A percentile compares a stretch with the other conserved stretches of the same genome.
Conservation (phyloP, 2,797 vertebrate species). For the Synaphobranchus kaupii region DNA sequence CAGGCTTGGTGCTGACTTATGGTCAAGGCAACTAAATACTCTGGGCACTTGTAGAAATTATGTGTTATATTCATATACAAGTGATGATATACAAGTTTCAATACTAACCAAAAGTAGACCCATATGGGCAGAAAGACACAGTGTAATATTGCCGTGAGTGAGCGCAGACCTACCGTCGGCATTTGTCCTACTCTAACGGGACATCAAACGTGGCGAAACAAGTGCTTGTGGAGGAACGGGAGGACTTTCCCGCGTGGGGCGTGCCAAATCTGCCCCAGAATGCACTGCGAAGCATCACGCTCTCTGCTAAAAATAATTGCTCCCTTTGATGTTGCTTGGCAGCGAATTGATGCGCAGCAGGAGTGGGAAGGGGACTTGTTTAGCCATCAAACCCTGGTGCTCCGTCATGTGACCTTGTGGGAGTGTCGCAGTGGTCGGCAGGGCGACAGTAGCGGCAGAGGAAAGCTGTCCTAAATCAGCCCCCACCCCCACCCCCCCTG, state of each 20-base stretch:
- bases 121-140: neutral
- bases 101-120: neutral
- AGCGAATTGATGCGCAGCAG: neutral
- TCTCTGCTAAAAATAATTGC: neutral
- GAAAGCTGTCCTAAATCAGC: neutral
- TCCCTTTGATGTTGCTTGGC: neutral
- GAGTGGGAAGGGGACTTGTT: neutral
- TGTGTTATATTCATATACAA: neutral
- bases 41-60: neutral
- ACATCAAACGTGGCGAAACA: neutral
- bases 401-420: neutral
- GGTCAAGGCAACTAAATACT: neutral
- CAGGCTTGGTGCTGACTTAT: neutral
- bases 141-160: neutral
- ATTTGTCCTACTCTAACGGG: neutral
- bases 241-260: neutral
- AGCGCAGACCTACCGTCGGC: neutral
- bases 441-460: neutral
- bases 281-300: neutral
- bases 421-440: neutral
- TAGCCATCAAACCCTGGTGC: neutral
- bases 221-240: neutral
- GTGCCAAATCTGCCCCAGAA: neutral
- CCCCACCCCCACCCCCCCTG: neutral
- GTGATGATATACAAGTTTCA: neutral